Conservation (phyloP, 2,888 invertebrate species). For the Brassicogethes aeneus region DNA sequence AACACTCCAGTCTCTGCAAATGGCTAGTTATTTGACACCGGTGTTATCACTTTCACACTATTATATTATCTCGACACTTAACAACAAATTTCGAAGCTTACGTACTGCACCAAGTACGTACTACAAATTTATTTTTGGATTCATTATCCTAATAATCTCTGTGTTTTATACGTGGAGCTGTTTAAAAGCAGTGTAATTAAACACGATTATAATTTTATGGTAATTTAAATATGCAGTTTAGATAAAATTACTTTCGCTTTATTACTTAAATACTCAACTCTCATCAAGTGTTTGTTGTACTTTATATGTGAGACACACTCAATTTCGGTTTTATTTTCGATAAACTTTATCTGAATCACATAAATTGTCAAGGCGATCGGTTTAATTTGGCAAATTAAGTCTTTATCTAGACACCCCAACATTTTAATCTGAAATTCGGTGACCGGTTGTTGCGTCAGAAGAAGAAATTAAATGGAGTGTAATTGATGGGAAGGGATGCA, state of each 20-base stretch:
- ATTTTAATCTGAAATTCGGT: neutral
- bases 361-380: neutral
- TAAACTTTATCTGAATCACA: neutral
- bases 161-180: too few relatives aligned
- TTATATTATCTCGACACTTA: conserved; percentile 7
- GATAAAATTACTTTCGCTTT: too few relatives aligned
- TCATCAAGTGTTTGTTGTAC: too few relatives aligned
- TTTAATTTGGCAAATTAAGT: neutral
- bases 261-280: too few relatives aligned
- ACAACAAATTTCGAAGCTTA: neutral
- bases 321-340: too few relatives aligned
- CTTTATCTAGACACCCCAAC: neutral
- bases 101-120: neutral
- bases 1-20: conserved; percentile 14
- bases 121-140: too few relatives aligned
- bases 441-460: neutral
- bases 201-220: too few relatives aligned
- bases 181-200: too few relatives aligned
- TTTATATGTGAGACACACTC: too few relatives aligned
- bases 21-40: conserved; percentile 15
- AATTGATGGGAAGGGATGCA: neutral
- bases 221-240: too few relatives aligned
- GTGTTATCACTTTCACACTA: conserved; percentile 12
- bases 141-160: too few relatives aligned
- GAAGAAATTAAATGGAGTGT: neutral